These are phyloP conservation scores for Metallyticus violacea DNA, from an alignment of 2,888 invertebrate species.

Conservation along the genomic window DNA sequence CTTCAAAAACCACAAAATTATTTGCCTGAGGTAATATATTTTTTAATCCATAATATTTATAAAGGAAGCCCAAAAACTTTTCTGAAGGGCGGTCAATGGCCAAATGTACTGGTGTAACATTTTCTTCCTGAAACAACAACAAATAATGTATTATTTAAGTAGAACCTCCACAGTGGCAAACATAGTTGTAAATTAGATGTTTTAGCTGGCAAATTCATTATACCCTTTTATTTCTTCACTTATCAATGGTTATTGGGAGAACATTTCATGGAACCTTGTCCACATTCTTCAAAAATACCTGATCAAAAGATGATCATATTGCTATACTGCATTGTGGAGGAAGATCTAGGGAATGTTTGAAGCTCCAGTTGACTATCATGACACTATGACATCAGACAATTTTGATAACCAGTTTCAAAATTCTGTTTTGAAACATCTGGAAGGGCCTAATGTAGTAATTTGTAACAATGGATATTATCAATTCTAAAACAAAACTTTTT, in stretches of 20 bases:
- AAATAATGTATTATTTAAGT: no score
- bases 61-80: conserved; percentile 81
- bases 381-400: background rate
- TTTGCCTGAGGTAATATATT: conserved; percentile 77
- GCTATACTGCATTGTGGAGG: background rate
- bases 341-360: background rate
- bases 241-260: no score
- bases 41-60: conserved; percentile 72
- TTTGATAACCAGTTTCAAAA: background rate
- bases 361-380: background rate
- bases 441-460: background rate
- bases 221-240: no score
- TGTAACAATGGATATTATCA: background rate
- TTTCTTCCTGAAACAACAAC: conserved; percentile 60
- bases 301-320: background rate
- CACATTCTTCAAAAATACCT: no score
- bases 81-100: conserved; percentile 93
- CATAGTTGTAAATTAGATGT: no score
- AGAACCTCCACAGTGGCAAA: no score
- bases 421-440: background rate
- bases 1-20: conserved; percentile 82
- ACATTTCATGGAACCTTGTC: no score
- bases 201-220: no score
- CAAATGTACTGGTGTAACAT: conserved; percentile 65
- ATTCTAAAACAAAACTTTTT: background rate